Base-by-base conservation (phyloP, 2,888 invertebrate genomes). In the Volucella inflata region DNA sequence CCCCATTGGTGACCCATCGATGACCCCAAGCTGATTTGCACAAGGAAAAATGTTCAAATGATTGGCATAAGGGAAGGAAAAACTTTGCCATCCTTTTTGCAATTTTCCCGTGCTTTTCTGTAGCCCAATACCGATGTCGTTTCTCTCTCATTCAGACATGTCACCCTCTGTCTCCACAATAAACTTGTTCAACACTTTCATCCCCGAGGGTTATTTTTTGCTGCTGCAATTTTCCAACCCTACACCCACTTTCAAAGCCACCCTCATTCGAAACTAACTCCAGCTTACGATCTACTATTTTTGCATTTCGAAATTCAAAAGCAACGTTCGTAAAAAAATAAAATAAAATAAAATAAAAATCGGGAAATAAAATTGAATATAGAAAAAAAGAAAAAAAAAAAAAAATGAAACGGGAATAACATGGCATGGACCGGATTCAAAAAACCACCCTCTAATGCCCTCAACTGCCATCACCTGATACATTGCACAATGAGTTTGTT, bases 11-110 rank as follows among this genome's bases (percentile, higher is more conserved):
- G 81, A 85, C 85, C 80, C 85, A 85, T 85, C 85, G 85, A 85
- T 85, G 85, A 85, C 85, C 85, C 76, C 77, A 81, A 81, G 81
- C 81, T 85, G 85, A 80, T 85, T 85, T 85, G 85, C 72, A 85
- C 40, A 85, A 67, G 64, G 62, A 71, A 76, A 81, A 81, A 55
- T 68, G 57, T 68, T 85, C 85, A 72, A 85, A 85, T 85, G 85
- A 85, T 85, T 85, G 85, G 85, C 85, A 81, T 77, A 81, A 72
- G 81, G 77, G 57, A 68, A 77, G 72, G 42, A 68, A 68, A 76
- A 85, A 85, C 75, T 84, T 70, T 71, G 57, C 62, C 76, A 65
- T 68, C 67, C 59, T 81, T 72, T 76, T 68, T 75, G 79, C 64
- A 74, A 64, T 44, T 46, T 53, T 44, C 42, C 55, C 38, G 6